Percentiles rank a stretch among this genome's conserved stretches.
phyloP scores from a whole-genome alignment of 2,888 invertebrate genomes.

The Glyphotaelius pellucidus region DNA sequence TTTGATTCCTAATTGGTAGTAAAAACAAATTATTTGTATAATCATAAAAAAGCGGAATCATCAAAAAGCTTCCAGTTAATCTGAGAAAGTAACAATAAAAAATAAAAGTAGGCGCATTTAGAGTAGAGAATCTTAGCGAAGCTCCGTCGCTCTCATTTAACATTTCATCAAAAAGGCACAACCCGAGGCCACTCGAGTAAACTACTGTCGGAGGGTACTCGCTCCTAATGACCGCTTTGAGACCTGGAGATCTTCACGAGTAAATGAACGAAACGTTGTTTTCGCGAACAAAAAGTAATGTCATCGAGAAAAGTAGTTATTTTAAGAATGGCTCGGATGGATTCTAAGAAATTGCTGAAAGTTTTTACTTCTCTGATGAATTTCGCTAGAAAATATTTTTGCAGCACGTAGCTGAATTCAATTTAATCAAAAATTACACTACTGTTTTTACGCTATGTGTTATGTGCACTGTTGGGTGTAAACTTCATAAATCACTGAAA shows the following conservation, averaged over 20 bases:
- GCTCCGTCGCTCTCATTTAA: neutral
- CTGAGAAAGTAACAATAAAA: neutral
- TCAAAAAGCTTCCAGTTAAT: neutral
- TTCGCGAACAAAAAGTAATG: slow-evolving; percentile 2
- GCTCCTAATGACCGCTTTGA: slow-evolving; percentile 2
- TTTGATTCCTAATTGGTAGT: neutral
- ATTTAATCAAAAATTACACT: neutral
- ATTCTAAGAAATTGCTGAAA: neutral
- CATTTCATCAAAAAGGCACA: slow-evolving; percentile 2
- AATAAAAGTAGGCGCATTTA: neutral
- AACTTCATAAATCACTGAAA: too few species aligned
- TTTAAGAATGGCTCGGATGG: neutral
- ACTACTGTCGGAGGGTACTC: neutral
- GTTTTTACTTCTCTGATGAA: neutral
- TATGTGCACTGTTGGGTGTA: neutral
- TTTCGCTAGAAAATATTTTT: neutral
- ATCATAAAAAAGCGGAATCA: neutral
- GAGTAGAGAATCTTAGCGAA: neutral
- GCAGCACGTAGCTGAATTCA: neutral
- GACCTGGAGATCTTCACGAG: neutral
- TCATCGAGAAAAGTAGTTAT: neutral
- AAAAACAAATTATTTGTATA: neutral
- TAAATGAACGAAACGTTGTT: slow-evolving; percentile 2
- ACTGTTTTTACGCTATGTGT: neutral
- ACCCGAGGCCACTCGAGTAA: neutral